Base-by-base conservation (phyloP, 2,888 invertebrate genomes). In the Eumerus sabulonum region DNA sequence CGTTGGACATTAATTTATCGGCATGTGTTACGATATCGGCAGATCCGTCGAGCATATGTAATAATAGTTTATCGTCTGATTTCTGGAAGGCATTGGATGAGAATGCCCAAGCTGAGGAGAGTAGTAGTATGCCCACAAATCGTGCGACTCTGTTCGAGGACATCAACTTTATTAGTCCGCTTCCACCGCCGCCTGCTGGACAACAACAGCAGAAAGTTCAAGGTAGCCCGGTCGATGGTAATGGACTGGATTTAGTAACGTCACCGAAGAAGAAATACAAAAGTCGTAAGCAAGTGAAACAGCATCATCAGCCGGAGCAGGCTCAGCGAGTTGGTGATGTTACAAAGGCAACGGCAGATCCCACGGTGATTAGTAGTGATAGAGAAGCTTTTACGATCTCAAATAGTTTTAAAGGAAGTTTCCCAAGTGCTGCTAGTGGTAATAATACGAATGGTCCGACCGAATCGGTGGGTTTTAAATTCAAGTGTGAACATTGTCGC, bases 71-170 rank as follows among this genome's bases (percentile, higher is more conserved):
- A 0, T 87, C 88, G 0, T 85, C 86, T 1, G 88, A 89, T 56
- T 88, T 88, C 82, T 88, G 89, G 88, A 85, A 87, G 18, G 88
- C 86, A 0, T 82, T 88, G 1, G 87, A 88, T 70, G 88, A 88
- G 63, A 87, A 85, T 54, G 87, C 88, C 2, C 87, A 87, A 44
- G 36, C 64, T 0, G 71, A 73, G 35, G 57, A 76, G 45, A 70
- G 71, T 35, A 40, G 35, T 16, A 57, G 45, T 53, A 27, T 68
- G 3, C 45, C 62, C 9, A 19, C 67, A 11, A 59, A 40, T 19
- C 63, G 67, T 17, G 27, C 66, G 0, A 38, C 42, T 14, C 14
- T 57, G 11, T 63, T 64, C n/a, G 71, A 64, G 36, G 60, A 70
- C 11, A 74, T 70, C 7, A 62, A 60, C 40, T 79, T 79, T 17